Evolutionary conservation across 2,888 invertebrate genomes (phyloP).

Genomic region (Xiphydria camelus): DNA sequence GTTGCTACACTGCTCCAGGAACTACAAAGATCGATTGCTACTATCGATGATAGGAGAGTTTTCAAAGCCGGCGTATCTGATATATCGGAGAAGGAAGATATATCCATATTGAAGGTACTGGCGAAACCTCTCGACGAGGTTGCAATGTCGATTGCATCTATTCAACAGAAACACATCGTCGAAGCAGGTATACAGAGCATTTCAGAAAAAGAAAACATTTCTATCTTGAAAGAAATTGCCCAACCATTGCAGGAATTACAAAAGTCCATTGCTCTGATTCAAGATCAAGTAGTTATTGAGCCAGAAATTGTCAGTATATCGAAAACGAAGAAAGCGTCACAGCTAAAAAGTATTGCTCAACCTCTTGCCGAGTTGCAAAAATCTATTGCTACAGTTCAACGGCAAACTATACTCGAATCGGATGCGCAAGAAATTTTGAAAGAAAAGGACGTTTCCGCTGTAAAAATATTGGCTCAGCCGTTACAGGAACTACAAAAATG

Average conservation of each 20-base stretch:
- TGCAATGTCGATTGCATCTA: constrained; percentile 27
- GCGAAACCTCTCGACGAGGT: constrained; percentile 39
- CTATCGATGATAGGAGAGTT: constrained; percentile 35
- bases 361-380: constrained; percentile 48
- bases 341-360: constrained; percentile 39
- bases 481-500: constrained; percentile 59
- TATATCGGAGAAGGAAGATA: constrained; percentile 6
- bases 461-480: constrained; percentile 59
- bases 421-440: constrained; percentile 24
- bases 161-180: constrained; percentile 21
- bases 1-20: constrained; percentile 34
- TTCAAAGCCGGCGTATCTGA: constrained; percentile 22
- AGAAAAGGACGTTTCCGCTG: constrained; percentile 28
- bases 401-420: constrained; percentile 35
- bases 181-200: constrained; percentile 19
- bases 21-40: constrained; percentile 37
- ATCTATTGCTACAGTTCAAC: constrained; percentile 48
- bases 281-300: constrained; percentile 39
- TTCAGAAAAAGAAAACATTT: constrained; percentile 22
- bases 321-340: constrained; percentile 34
- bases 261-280: constrained; percentile 41
- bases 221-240: constrained; percentile 34
- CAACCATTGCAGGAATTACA: constrained; percentile 45
- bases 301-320: constrained; percentile 30
- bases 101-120: constrained; percentile 31